Evolutionary conservation across 2,888 invertebrate species (phyloP), one percentile per base, ranked within the genome.

Genomic region (Drosophila villosipedis): DNA sequence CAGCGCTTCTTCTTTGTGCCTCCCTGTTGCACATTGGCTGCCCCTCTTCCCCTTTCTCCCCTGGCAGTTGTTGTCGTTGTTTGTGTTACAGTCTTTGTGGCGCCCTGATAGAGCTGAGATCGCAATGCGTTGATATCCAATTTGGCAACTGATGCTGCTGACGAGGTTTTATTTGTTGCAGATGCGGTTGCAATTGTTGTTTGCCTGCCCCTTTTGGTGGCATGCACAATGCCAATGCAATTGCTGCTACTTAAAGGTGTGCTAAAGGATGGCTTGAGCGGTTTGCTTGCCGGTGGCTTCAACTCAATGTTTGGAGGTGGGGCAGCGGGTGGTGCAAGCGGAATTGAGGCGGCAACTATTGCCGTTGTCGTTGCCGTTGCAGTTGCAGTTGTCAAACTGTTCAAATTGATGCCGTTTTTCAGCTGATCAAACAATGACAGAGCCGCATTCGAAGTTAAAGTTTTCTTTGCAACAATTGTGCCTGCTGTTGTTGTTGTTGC

Each of bases 1-100:
- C 97, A 97, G 94, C 97, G 95, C 94, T 97, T 97, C 95, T 92
- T 97, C 95, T 92, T 97, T 94, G 73, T 74, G 60, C 61, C 72
- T 28, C 61, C 72, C 28, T 66, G 69, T 80, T 66, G 68, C 82
- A 97, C 94, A 96, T 53, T 73, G 4, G 43, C 37, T n/a, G 25
- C 19, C 4, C 54, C 54, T 16, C 66, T 10, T 25, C 95, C 49
- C 14, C 95, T 92, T 95, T 96, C 89, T 95, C 95, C 71, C 47
- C 57, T 19, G 68, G 57, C 58, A 53, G 50, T 50, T 57, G 59
- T 43, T 62, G 69, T 52, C 63, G 69, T 39, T 58, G 72, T 52
- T 64, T 71, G 59, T 61, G 74, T 68, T 71, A 80, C 72, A 78
- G 82, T 75, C 73, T 82, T 89, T 66, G 66, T 77, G 72, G 81